These are phyloP conservation scores for Tenthredo scrophulariae DNA, from an alignment of 2,888 invertebrate species.

Conservation along the genomic window DNA sequence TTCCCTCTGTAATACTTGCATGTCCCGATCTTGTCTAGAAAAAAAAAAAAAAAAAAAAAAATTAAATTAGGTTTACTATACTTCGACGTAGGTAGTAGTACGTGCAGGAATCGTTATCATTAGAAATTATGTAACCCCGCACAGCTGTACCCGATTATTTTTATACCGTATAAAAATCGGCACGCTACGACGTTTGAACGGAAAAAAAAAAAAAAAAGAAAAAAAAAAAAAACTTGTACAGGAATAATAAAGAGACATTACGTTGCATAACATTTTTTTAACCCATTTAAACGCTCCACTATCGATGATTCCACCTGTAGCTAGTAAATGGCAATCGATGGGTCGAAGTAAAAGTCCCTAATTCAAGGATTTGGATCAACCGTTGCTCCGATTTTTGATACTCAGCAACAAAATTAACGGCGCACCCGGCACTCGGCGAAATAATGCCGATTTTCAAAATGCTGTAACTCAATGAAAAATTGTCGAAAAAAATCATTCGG, in stretches of 20 bases:
- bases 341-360: background rate
- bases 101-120: background rate
- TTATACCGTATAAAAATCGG: background rate
- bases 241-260: background rate
- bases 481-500: too few species aligned
- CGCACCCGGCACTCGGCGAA: too few species aligned
- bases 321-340: background rate
- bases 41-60: background rate
- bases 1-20: background rate
- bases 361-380: background rate
- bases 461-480: too few species aligned
- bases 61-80: background rate
- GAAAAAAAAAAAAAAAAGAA: too few species aligned
- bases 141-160: background rate
- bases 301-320: background rate
- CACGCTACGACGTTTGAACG: background rate
- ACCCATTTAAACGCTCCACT: background rate
- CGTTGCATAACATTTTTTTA: background rate
- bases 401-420: too few species aligned
- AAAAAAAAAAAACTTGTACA: background rate
- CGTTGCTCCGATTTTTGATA: background rate
- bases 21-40: background rate
- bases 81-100: background rate
- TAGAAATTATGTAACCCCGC: background rate
- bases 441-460: too few species aligned